Evolutionary conservation across 92 coral and sea anemone genomes (phyloP).

Genomic region (Actinostola sp.): DNA sequence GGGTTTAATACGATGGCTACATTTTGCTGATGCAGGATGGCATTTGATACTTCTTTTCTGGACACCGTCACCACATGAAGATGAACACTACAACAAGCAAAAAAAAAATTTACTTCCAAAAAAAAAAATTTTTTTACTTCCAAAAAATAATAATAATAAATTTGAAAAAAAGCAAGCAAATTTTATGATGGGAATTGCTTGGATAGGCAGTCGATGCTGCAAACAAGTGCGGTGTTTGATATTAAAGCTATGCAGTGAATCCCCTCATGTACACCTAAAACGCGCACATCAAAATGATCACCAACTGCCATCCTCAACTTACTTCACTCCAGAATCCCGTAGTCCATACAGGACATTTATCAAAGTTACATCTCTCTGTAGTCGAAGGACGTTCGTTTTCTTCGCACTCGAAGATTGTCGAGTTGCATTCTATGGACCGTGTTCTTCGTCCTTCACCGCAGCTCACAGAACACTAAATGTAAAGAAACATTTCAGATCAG

Average conservation of each 20-base stretch:
- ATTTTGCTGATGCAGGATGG: slow-evolving; percentile 30
- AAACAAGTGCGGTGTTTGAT: too few species aligned
- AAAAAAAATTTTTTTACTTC: too few species aligned
- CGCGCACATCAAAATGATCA: too few species aligned
- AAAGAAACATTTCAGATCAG: too few species aligned
- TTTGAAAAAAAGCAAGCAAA: too few species aligned
- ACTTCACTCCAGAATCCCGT: slow-evolving; percentile 71
- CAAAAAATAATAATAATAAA: too few species aligned
- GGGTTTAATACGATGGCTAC: slow-evolving; percentile 47
- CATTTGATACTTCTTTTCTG: slow-evolving; percentile 50
- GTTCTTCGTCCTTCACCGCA: slow-evolving; percentile 69
- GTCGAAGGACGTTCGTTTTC: slow-evolving; percentile 41
- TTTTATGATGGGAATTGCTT: too few species aligned
- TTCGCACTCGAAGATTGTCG: slow-evolving; percentile 48
- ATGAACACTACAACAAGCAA: slow-evolving; percentile 28
- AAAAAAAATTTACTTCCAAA: too few species aligned
- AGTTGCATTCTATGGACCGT: slow-evolving; percentile 46
- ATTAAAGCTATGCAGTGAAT: too few species aligned
- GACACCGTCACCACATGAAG: slow-evolving; percentile 59
- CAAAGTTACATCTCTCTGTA: slow-evolving; percentile 47
- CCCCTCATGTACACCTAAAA: too few species aligned
- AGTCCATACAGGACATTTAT: slow-evolving; percentile 67
- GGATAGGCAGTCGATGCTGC: too few species aligned
- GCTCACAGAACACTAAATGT: slow-evolving; percentile 69
- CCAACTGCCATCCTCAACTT: too few species aligned